A percentile compares a stretch with the other conserved stretches of the same genome.
Conservation (phyloP, 2,113 vertebrate species). For the Indri indri region DNA sequence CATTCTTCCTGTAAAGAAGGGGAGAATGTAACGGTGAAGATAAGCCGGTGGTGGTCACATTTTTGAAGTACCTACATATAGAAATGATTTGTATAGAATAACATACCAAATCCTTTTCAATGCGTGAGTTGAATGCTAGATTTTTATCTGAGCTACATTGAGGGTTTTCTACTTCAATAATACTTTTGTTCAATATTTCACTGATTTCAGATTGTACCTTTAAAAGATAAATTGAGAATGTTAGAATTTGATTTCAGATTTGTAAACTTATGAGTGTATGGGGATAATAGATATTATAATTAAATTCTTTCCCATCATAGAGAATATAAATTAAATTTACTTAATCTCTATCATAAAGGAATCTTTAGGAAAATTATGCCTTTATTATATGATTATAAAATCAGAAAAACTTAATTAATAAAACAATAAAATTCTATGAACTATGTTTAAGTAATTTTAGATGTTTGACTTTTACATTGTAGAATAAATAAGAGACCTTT, state of each 20-base stretch:
- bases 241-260: slow-evolving; percentile 48
- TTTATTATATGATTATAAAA: not conserved
- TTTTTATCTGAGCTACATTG: slow-evolving; percentile 56
- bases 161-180: slow-evolving; percentile 74
- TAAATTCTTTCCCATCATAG: not conserved
- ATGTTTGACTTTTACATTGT: not conserved
- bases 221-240: slow-evolving; percentile 64
- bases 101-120: slow-evolving; percentile 73
- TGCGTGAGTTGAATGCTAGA: slow-evolving; percentile 27
- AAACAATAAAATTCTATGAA: slow-evolving; percentile 1
- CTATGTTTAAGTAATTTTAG: slow-evolving; percentile 22
- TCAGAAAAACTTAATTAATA: not conserved
- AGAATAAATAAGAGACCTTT: not conserved
- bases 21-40: not conserved
- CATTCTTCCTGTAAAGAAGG: slow-evolving; percentile 26
- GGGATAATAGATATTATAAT: not conserved
- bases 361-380: not conserved
- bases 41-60: not conserved
- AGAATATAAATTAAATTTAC: not conserved
- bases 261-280: not conserved
- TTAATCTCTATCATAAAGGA: not conserved
- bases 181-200: slow-evolving; percentile 79
- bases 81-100: not conserved
- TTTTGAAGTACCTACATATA: not conserved
- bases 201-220: slow-evolving; percentile 82